Evolutionary conservation across 1,140 invertebrate genomes (phyloP).

Genomic region (Philaenus spumarius): DNA sequence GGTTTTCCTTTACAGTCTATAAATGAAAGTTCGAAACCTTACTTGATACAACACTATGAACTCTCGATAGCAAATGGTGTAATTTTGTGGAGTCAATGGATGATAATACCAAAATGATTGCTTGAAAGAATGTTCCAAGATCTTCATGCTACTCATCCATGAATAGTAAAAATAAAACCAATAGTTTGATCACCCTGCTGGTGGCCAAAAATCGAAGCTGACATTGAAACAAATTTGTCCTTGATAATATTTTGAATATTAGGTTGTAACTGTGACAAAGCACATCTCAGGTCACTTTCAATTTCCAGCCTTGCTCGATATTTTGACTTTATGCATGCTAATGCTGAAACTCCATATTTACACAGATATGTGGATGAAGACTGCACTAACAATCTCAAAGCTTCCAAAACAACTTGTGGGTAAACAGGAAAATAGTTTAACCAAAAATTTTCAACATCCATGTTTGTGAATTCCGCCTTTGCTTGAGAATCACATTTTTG

Average conservation of each 20-base stretch:
- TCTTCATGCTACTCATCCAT: too few relatives aligned
- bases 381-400: slow-evolving; percentile 10
- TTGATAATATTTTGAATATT: slow-evolving; percentile 9
- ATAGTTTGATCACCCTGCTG: too few relatives aligned
- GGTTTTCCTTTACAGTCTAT: too few relatives aligned
- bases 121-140: too few relatives aligned
- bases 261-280: slow-evolving; percentile 16
- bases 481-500: neutral
- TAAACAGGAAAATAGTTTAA: slow-evolving; percentile 6
- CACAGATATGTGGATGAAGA: slow-evolving; percentile 18
- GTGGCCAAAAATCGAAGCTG: too few relatives aligned
- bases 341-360: slow-evolving; percentile 19
- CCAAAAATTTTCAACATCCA: slow-evolving; percentile 8
- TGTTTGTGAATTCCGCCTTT: neutral
- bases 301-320: slow-evolving; percentile 11
- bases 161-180: too few relatives aligned
- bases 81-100: too few relatives aligned
- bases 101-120: too few relatives aligned
- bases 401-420: slow-evolving; percentile 4
- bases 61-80: too few relatives aligned
- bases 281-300: slow-evolving; percentile 3
- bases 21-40: too few relatives aligned
- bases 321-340: slow-evolving; percentile 17
- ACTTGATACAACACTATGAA: too few relatives aligned
- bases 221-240: slow-evolving; percentile 18